Percentiles rank a stretch among this genome's conserved stretches.
Conservation (phyloP, 2,888 invertebrate species). For the Germaria angustata region DNA sequence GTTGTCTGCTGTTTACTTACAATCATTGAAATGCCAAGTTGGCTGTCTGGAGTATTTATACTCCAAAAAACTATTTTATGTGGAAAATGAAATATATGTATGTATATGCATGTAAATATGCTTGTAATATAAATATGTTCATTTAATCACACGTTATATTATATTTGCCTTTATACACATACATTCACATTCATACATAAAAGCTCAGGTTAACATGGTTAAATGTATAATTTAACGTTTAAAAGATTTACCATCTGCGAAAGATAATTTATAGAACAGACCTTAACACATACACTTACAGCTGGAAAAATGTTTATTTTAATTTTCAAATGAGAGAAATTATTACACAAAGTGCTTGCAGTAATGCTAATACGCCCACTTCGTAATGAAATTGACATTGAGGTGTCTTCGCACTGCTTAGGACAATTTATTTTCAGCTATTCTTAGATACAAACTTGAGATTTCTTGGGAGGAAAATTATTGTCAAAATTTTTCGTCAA, state of each 20-base stretch:
- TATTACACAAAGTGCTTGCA: background rate
- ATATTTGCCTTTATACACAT: background rate
- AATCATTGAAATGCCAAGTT: constrained; percentile 54
- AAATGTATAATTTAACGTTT: constrained; percentile 24
- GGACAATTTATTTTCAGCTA: background rate
- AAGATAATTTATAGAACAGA: background rate
- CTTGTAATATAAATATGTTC: constrained; percentile 12
- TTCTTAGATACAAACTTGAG: too few species aligned
- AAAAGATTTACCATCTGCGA: background rate
- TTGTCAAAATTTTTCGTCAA: too few species aligned
- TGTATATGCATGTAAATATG: background rate
- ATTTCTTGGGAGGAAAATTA: too few species aligned
- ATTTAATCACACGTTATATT: constrained; percentile 15
- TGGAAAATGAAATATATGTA: constrained; percentile 28
- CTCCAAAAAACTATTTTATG: constrained; percentile 48
- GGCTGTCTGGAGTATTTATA: constrained; percentile 50
- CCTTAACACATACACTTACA: too few species aligned
- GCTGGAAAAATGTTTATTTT: background rate
- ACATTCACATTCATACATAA: background rate
- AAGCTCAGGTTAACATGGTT: constrained; percentile 19
- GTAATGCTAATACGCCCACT: constrained; percentile 21
- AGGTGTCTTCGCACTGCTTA: background rate
- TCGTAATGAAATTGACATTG: background rate
- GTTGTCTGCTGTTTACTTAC: constrained; percentile 44
- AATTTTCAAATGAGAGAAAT: background rate